Evolutionary conservation across 2,797 vertebrate genomes (phyloP), one percentile per base, ranked within the genome.

Genomic region (Brachyrhaphis roseni): DNA sequence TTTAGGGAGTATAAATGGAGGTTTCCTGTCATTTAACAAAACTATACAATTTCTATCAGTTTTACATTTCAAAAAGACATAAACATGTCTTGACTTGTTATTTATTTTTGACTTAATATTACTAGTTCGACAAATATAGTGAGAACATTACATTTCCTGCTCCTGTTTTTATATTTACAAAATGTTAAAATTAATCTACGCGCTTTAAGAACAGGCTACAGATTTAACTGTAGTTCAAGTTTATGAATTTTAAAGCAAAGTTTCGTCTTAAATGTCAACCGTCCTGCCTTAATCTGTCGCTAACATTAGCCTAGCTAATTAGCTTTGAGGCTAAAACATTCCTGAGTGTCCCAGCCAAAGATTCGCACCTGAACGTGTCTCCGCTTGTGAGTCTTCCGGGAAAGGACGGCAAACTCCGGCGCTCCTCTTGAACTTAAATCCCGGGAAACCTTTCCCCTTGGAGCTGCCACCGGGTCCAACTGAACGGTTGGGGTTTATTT

Each of bases 261-360:
- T 78, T 28, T 26, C 23, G 20, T 39, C 49, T 51, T 31, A 2
- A 36, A 31, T n/a, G 12, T 47, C 18, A 16, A 3, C n/a, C n/a
- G 20, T 34, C 4, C n/a, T 53, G 53, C 18, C 47, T 77, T 62
- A 36, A 87, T 83, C 76, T 59, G 78, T 73, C 16, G 86, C 91
- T 91, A 87, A 88, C 83, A 80, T 86, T 92, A 89, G 92, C 92
- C 74, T 36, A 31, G 89, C 89, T 91, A 85, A 86, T 90, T 91
- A 92, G 90, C 92, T 89, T 84, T 16, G 4, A 16, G 53, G 91
- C 90, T 91, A 91, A 71, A 83, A 82, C 84, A 86, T 91, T 92
- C 88, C 86, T 78, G 36, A 47, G 73, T 26, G 76, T 80, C 82
- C 81, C 79, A 34, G 64, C 45, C 74, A 75, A 46, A 76, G 45